Evolutionary conservation across 2,113 vertebrate genomes (phyloP).

Genomic region (Pseudolaguvia tuberculata): DNA sequence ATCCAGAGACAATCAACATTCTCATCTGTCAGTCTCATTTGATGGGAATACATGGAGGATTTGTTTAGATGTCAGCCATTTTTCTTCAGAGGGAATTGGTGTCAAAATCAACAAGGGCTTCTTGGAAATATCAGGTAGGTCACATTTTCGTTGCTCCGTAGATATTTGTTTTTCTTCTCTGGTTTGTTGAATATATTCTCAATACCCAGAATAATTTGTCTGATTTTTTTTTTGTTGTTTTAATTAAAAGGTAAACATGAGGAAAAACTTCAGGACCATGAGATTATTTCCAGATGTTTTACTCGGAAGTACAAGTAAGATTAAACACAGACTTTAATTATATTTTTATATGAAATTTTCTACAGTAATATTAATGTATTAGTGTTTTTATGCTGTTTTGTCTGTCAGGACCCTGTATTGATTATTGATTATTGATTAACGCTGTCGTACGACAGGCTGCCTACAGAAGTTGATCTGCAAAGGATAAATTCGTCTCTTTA

Average conservation of each 20-base stretch:
- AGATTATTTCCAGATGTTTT: conserved; percentile 34
- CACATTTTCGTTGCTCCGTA: not conserved
- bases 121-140: conserved; percentile 40
- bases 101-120: conserved; percentile 35
- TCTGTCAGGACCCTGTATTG: not conserved
- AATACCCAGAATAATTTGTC: not conserved
- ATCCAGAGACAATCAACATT: not conserved
- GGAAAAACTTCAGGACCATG: conserved; percentile 26
- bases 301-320: conserved; percentile 48
- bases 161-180: not conserved
- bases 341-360: too few relatives aligned
- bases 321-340: not conserved
- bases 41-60: conserved; percentile 34
- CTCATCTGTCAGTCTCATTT: not conserved
- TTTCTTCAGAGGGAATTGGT: conserved; percentile 33
- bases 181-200: not conserved
- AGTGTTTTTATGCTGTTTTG: not conserved
- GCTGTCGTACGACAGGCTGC: conserved; percentile 32
- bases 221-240: too few relatives aligned
- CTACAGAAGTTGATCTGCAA: conserved; percentile 24
- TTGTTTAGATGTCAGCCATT: conserved; percentile 35
- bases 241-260: conserved; percentile 29
- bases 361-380: not conserved
- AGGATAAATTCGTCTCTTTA: conserved; percentile 34
- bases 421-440: not conserved